Evolutionary conservation across 2,113 vertebrate genomes (phyloP), one percentile per base, ranked within the genome.

Genomic region (Zosterops hypoxanthus): DNA sequence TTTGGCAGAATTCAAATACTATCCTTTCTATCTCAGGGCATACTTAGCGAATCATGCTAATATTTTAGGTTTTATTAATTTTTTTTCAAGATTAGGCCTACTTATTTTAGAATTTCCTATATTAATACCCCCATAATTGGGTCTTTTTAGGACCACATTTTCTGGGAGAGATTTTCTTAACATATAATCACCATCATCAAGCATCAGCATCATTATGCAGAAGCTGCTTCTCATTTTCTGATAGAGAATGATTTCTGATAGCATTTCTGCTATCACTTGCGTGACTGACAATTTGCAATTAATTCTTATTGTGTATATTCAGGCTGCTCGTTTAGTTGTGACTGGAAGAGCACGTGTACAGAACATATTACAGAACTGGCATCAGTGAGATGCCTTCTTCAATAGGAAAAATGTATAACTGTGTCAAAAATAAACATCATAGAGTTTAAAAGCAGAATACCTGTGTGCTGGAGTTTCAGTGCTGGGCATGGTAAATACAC

Each of bases 271-370:
- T 85, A 49, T 90, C 66, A 14, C 70, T 95, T 95, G 44, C 33
- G 36, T 92, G 88, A 55, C 73, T 71, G 66, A 93, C 41, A 88
- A 56, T 90, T 93, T 79, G 34, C 85, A 93, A 56, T 93, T 96
- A 94, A 86, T 92, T 96, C 63, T 55, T 44, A 73, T 86, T 91
- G 60, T 70, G 59, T 61, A 13, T 46, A 53, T 88, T 94, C 47
- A 77, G 55, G 50, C 83, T 81, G 60, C 83, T 86, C 0, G 0
- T 73, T 77, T 91, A 61, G 31, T 50, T 88, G 39, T 90, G 72
- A 46, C 83, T 79, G 55, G 14, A 88, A 49, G 2, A 3, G 34
- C 49, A 39, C 41, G 14, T 53, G 44, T 86, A 42, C 80, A 77
- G 88, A 96, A 76, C n/a, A 25, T 25, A 69, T 31, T 72, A 44